Base-by-base conservation (phyloP, 1,140 invertebrate species). In the Philaenus spumarius region DNA sequence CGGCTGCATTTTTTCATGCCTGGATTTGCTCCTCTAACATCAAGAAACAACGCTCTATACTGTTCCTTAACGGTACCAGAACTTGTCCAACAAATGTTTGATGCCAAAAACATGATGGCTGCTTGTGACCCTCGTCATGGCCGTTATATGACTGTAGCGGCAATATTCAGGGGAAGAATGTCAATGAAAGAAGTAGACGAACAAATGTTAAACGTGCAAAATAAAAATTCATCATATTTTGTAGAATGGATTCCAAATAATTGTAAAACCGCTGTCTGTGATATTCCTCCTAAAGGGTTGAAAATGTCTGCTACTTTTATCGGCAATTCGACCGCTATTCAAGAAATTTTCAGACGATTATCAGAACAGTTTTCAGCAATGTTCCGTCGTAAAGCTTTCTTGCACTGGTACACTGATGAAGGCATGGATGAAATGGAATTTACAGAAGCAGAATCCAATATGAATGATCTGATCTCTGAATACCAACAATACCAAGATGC, bases 1-100 rank as follows among this genome's bases (percentile, higher is more conserved):
- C 85, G 93, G 19, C 74, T 90, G 0, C 88, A 90, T 67, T 90
- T 90, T 75, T 89, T 90, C 66, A 87, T 90, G 78, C 86, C 88
- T 1, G 87, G 88, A 14, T 86, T 86, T 67, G 85, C 84, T 1
- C 86, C 86, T 1, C 66, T 88, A 0, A 87, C 81, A 2, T 80
- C 83, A 54, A 55, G 69, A 62, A 75, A 79, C 1, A 75, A 71
- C 62, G 75, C 77, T 55, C 78, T 80, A 15, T 86, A 86, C 65
- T 72, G 75, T 9, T 74, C 78, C 2, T 64, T 80, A 0, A 80
- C 84, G 4, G 86, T 91, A 9, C 82, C 84, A 5, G 84, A 87
- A 64, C 71, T 88, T 1, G 85, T 84, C 2, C 76, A 80, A n/a
- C n/a, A n/a, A n/a, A n/a, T n/a, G n/a, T n/a, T n/a, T n/a, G n/a